Percentiles rank a stretch among this genome's conserved stretches.
phyloP scores from a whole-genome alignment of 2,888 invertebrate species.

The Calameuta idolon region DNA sequence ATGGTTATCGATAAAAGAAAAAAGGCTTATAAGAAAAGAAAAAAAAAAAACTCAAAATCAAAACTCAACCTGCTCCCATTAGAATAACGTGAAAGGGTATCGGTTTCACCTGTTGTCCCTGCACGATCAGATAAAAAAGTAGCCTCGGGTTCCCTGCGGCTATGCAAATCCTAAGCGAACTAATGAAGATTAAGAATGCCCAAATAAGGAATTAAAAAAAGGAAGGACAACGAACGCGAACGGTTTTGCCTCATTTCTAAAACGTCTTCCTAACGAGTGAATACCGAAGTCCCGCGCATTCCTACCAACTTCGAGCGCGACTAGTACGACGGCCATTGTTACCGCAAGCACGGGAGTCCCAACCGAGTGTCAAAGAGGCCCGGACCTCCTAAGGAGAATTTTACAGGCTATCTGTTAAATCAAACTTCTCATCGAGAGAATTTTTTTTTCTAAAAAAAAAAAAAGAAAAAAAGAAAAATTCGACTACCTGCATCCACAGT shows the following conservation, averaged over 20 bases:
- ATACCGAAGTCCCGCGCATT: constrained; percentile 52
- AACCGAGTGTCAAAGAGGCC: constrained; percentile 44
- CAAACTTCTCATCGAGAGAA: constrained; percentile 35
- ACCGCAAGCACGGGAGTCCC: constrained; percentile 24
- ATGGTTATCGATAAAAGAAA: background rate
- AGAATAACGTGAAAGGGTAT: constrained; percentile 24
- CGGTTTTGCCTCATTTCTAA: constrained; percentile 56
- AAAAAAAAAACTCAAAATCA: background rate
- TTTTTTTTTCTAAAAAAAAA: background rate
- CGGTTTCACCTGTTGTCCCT: constrained; percentile 51
- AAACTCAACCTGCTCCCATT: constrained; percentile 13
- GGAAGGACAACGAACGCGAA: constrained; percentile 20
- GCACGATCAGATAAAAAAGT: constrained; percentile 61
- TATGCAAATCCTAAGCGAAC: constrained; percentile 63
- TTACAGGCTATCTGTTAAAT: constrained; percentile 38
- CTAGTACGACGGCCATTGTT: constrained; percentile 45
- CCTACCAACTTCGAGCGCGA: constrained; percentile 40
- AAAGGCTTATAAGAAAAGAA: background rate
- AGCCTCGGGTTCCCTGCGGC: constrained; percentile 39
- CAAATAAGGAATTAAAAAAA: constrained; percentile 40
- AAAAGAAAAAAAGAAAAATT: background rate
- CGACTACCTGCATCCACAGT: background rate
- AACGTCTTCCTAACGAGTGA: constrained; percentile 60
- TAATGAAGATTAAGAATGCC: constrained; percentile 66
- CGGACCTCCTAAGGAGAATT: constrained; percentile 60